Evolutionary conservation across 2,797 vertebrate genomes (phyloP).

Genomic region (Parotocinclus haroldoi): DNA sequence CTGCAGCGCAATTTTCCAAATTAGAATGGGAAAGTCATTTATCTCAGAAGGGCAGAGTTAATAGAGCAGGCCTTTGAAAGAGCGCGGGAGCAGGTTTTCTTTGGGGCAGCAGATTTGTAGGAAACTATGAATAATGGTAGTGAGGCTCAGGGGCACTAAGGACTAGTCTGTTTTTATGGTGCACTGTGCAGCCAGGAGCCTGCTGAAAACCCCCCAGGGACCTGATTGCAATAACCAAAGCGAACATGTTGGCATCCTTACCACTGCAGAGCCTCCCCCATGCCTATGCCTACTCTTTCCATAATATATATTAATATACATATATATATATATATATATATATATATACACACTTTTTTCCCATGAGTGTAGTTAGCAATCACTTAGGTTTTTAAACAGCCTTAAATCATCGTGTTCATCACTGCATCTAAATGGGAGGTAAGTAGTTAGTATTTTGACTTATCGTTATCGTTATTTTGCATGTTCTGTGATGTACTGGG

Average conservation of each 20-base stretch:
- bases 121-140: constrained; percentile 56
- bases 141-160: constrained; percentile 32
- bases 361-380: constrained; percentile 2
- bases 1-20: constrained; percentile 9
- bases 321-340: too few relatives aligned
- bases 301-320: too few relatives aligned
- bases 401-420: constrained; percentile 17
- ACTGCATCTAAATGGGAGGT: constrained; percentile 5
- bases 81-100: constrained; percentile 11
- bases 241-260: constrained; percentile 26
- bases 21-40: constrained; percentile 38
- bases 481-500: too few relatives aligned
- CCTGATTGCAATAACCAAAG: constrained; percentile 34
- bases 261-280: constrained; percentile 21
- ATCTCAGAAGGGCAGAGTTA: constrained; percentile 42
- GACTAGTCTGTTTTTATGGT: constrained; percentile 46
- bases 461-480: too few relatives aligned
- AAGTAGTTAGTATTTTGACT: neutral
- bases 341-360: too few relatives aligned
- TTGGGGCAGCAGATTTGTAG: constrained; percentile 35
- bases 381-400: constrained; percentile 7
- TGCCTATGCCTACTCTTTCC: constrained; percentile 32
- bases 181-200: constrained; percentile 40
- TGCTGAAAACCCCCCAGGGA: constrained; percentile 44
- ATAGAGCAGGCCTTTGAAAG: constrained; percentile 40